Evolutionary conservation across 2,888 invertebrate genomes (phyloP).

Genomic region (Agonum fuliginosum): DNA sequence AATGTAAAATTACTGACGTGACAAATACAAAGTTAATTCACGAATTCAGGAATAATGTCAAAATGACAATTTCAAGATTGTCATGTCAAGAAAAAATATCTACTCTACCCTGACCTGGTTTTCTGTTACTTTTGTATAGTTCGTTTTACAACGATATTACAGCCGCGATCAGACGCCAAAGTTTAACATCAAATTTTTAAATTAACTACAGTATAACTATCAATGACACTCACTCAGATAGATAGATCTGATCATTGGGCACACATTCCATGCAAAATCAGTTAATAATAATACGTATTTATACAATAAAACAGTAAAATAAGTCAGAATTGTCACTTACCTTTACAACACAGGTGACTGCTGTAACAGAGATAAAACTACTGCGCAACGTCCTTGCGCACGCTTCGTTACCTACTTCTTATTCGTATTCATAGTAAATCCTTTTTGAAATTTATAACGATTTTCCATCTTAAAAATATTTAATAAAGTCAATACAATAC

Average conservation of each 20-base stretch:
- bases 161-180: constrained; percentile 69
- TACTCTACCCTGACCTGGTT: constrained; percentile 67
- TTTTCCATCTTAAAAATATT: neutral
- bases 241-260: constrained; percentile 59
- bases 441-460: constrained; percentile 19
- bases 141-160: constrained; percentile 61
- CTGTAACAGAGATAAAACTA: constrained; percentile 72
- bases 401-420: constrained; percentile 57
- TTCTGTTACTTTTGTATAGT: constrained; percentile 62
- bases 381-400: constrained; percentile 71
- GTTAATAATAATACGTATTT: constrained; percentile 67
- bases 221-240: constrained; percentile 68
- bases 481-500: neutral
- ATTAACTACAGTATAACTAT: constrained; percentile 68
- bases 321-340: constrained; percentile 72
- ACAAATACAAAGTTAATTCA: constrained; percentile 20
- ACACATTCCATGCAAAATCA: constrained; percentile 64
- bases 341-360: constrained; percentile 77
- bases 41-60: constrained; percentile 19
- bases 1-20: constrained; percentile 27
- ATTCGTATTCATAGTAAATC: constrained; percentile 44
- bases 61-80: constrained; percentile 46
- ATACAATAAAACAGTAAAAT: constrained; percentile 67
- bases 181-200: constrained; percentile 68
- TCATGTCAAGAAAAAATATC: constrained; percentile 50